Evolutionary conservation across 2,888 invertebrate genomes (phyloP).

Genomic region (Nemotelus nigrinus): DNA sequence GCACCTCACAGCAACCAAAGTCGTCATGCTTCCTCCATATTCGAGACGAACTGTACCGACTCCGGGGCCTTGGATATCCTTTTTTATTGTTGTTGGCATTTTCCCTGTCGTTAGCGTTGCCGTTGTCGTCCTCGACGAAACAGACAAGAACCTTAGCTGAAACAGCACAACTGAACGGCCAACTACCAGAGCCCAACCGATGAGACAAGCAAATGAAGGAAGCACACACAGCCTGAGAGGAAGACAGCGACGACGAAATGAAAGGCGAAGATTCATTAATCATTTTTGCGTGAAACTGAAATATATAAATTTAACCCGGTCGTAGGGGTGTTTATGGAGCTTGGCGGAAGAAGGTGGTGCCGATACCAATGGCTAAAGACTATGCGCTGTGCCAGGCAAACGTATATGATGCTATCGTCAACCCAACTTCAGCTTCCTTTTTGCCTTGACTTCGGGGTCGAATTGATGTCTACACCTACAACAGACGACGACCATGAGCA

Average conservation of each 20-base stretch:
- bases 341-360: conserved; percentile 10
- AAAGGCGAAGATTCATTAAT: conserved; percentile 47
- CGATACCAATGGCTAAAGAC: background rate
- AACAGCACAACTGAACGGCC: conserved; percentile 12
- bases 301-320: conserved; percentile 51
- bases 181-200: background rate
- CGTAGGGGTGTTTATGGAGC: conserved; percentile 44
- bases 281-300: conserved; percentile 52
- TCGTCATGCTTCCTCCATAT: conserved; percentile 16
- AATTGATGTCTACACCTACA: conserved; percentile 50
- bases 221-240: conserved; percentile 9
- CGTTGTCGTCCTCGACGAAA: conserved; percentile 31
- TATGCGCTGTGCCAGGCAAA: conserved; percentile 40
- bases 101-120: conserved; percentile 33
- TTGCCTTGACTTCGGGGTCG: conserved; percentile 41
- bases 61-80: conserved; percentile 23
- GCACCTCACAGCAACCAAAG: conserved; percentile 23
- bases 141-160: conserved; percentile 40
- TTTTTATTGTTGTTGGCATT: conserved; percentile 29
- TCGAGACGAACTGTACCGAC: conserved; percentile 28
- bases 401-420: conserved; percentile 46
- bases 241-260: background rate
- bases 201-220: conserved; percentile 39
- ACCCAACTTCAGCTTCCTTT: conserved; percentile 20
- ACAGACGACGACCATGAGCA: background rate